Evolutionary conservation across 1,140 invertebrate species (phyloP), one percentile per base, ranked within the genome.

Genomic region (Venturia canescens): DNA sequence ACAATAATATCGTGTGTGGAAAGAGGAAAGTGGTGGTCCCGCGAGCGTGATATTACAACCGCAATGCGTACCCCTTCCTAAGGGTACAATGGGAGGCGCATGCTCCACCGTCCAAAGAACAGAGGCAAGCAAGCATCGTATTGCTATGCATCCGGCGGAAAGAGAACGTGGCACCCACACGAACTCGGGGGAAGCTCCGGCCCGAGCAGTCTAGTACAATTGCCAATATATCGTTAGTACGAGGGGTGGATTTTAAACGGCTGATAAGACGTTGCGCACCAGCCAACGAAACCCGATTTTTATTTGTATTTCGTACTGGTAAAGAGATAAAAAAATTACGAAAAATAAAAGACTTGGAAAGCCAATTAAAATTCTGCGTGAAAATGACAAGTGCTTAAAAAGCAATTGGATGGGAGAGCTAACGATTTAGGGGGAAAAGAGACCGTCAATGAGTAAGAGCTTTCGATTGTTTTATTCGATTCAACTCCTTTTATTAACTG

Each of bases 161-260:
- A 70, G 70, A 72, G 70, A 50, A 72, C 70, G 70, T 72, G 70
- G 70, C 21, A 38, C 70, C 21, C 23, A 27, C 60, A 66, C 23
- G 23, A 15, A 72, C 67, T 34, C 67, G 9, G 78, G 31, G 29
- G 57, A 76, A 82, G 21, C 60, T 44, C 72, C 38, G 34, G 75
- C 13, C 67, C 72, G 83, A 83, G n/a, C n/a, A n/a, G 81, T 84
- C 83, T 84, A 82, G 82, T 67, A 83, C 87, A 87, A 88, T 88
- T 86, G 85, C 83, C 87, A 88, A 88, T 85, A 86, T 86, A 86
- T 88, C 86, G 87, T 88, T 88, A 84, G 80, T 78, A 83, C 83
- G 82, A 81, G 84, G 82, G 75, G 77, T 74, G 84, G 83, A 85
- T 87, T 80, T 87, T 84, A 82, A 87, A 85, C 83, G 80, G 78